Conservation (phyloP, 2,888 invertebrate species). For the Stenchaetothrips biformis region DNA sequence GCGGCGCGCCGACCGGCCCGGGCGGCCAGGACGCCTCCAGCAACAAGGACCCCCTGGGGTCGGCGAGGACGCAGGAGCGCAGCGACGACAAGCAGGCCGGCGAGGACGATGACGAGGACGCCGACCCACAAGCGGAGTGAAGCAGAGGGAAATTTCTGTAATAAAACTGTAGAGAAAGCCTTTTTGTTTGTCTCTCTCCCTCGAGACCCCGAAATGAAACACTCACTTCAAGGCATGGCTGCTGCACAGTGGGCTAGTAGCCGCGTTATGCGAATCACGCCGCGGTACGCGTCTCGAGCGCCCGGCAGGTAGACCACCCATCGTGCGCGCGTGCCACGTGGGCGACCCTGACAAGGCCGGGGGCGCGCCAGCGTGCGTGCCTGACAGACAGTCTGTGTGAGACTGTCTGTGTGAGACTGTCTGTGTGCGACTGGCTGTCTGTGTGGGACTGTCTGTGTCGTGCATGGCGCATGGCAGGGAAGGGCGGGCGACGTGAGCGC, state of each 20-base stretch:
- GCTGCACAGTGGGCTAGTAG: too few relatives aligned
- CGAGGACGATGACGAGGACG: not conserved
- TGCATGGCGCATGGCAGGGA: too few relatives aligned
- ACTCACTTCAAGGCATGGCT: too few relatives aligned
- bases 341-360: not conserved
- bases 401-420: not conserved
- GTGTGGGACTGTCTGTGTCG: not conserved
- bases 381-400: not conserved
- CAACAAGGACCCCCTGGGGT: not conserved
- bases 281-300: not conserved
- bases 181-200: not conserved
- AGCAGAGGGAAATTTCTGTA: not conserved
- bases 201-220: not conserved
- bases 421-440: not conserved
- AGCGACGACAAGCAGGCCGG: constrained; percentile 9
- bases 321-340: not conserved
- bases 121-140: not conserved
- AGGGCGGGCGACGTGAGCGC: too few relatives aligned
- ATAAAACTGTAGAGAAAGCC: not conserved
- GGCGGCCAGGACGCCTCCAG: not conserved
- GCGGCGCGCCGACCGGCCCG: not conserved
- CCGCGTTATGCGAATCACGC: not conserved
- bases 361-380: not conserved
- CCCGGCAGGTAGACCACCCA: not conserved
- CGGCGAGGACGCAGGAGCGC: not conserved